phyloP scores from a whole-genome alignment of 2,113 vertebrate species.

The Hippocampus barbouri region DNA sequence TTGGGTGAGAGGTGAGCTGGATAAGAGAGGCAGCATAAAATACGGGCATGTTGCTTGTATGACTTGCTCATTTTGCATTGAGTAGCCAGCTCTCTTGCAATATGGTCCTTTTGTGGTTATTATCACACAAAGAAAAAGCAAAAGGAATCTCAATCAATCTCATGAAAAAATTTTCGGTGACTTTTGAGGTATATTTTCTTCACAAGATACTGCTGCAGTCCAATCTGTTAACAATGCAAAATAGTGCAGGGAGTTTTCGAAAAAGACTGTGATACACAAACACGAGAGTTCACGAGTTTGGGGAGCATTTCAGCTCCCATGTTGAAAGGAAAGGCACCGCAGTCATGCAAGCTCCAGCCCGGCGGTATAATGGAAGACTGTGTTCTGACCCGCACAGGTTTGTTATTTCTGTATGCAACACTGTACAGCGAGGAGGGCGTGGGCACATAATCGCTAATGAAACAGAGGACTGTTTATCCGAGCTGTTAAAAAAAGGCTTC shows the following conservation, averaged over 20 bases:
- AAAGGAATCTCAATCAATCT: too few relatives aligned
- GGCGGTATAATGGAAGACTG: constrained; percentile 67
- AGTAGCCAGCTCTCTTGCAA: too few relatives aligned
- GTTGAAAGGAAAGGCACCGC: constrained; percentile 53
- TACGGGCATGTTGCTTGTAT: too few relatives aligned
- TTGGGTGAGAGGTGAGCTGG: too few relatives aligned
- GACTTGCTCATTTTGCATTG: too few relatives aligned
- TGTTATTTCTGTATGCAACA: constrained; percentile 74
- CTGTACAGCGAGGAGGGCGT: constrained; percentile 52
- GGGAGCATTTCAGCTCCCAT: constrained; percentile 48
- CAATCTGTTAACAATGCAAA: constrained; percentile 10
- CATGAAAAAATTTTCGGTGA: too few relatives aligned
- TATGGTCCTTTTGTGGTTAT: too few relatives aligned
- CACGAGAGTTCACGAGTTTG: constrained; percentile 52
- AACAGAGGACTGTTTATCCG: constrained; percentile 75
- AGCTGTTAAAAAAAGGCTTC: constrained; percentile 71
- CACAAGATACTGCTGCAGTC: too few relatives aligned
- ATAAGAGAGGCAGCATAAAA: too few relatives aligned
- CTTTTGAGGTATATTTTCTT: too few relatives aligned
- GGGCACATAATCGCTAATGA: constrained; percentile 55
- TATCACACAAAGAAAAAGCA: too few relatives aligned
- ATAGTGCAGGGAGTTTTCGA: constrained; percentile 46
- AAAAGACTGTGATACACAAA: constrained; percentile 60
- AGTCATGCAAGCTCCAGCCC: constrained; percentile 42
- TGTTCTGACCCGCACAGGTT: constrained; percentile 56